These are phyloP conservation scores for Pseudococcus jackbeardsleyi DNA, from an alignment of 2,888 invertebrate species.

Conservation along the genomic window DNA sequence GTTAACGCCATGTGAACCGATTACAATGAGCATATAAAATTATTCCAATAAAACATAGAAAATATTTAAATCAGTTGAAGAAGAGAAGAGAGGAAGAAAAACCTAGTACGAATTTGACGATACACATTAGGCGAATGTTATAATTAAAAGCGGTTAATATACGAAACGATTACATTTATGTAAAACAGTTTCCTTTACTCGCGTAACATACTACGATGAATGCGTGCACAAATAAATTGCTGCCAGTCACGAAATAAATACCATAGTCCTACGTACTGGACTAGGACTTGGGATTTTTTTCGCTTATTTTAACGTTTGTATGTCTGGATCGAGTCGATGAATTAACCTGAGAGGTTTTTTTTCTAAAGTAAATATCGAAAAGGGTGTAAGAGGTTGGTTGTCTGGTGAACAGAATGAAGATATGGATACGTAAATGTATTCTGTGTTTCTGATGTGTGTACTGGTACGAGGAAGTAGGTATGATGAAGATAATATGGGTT, in stretches of 20 bases:
- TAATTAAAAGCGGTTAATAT: conserved; percentile 63
- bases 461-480: background rate
- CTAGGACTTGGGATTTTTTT: background rate
- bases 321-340: background rate
- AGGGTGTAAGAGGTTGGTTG: background rate
- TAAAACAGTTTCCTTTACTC: conserved; percentile 63
- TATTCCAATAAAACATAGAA: conserved; percentile 46
- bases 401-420: background rate
- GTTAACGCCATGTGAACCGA: conserved; percentile 56
- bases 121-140: conserved; percentile 61
- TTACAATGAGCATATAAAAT: conserved; percentile 51
- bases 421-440: background rate
- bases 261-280: conserved; percentile 52
- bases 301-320: background rate
- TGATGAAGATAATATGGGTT: background rate
- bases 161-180: conserved; percentile 64
- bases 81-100: conserved; percentile 27
- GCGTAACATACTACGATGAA: conserved; percentile 57
- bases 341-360: background rate
- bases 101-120: conserved; percentile 59
- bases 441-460: too few species aligned
- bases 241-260: conserved; percentile 60
- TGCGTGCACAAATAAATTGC: conserved; percentile 62
- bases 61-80: conserved; percentile 42
- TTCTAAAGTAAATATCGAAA: background rate